Evolutionary conservation across 2,888 invertebrate genomes (phyloP), one percentile per base, ranked within the genome.

Genomic region (Limnephilus marmoratus): DNA sequence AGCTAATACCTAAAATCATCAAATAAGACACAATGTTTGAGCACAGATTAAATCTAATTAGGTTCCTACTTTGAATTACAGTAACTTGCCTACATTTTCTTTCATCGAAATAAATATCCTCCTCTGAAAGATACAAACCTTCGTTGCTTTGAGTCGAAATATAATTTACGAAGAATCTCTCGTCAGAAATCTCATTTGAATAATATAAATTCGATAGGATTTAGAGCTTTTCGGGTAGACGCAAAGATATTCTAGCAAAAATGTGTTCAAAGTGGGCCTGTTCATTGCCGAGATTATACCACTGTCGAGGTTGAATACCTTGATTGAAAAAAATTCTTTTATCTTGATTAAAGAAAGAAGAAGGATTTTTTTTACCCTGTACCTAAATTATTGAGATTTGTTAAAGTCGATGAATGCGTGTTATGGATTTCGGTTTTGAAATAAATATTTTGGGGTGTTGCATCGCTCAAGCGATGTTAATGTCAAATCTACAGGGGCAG

Each of bases 191-290:
- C 86, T 86, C 86, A 86, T 86, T 86, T 49, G 85, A 85, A 85
- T 85, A 85, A 85, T 85, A 86, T 86, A 86, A 86, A 45, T 45
- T 86, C 86, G 45, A 86, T 45, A 45, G 86, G 86, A 86, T 86
- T 86, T 49, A 29, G 86, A 86, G 86, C 41, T 45, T 49, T 45
- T n/a, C n/a, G 86, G 41, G 86, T 45, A 86, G 83, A 86, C 86
- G 86, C 86, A 45, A 86, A 86, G 29, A 86, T 86, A 86, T 45
- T 45, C 86, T 29, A 45, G 49, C 86, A 49, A 86, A 86, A 86
- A 86, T 86, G 45, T 86, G 37, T 86, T n/a, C 86, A 86, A 45
- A 45, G 45, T 29, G 45, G n/a, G 45, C 86, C 45, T 29, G 86
- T 86, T 86, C 86, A 86, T 86, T 45, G 86, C 41, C 49, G 9